phyloP scores from a whole-genome alignment of 2,888 invertebrate genomes.

The Micropterix aruncella region DNA sequence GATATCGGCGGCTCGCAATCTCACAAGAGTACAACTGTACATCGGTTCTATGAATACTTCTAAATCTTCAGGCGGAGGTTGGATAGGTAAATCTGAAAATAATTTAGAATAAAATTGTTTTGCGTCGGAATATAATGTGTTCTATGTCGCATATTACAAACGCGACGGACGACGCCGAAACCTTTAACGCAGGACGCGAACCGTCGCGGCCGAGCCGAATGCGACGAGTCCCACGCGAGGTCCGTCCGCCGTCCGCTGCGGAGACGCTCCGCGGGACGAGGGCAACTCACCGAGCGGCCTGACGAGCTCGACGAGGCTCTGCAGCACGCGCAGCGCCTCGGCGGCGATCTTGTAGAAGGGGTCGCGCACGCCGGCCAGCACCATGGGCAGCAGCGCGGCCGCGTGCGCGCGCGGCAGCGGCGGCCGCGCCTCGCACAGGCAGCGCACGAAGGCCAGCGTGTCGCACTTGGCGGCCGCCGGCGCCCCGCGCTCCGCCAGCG shows the following conservation, averaged over 20 bases:
- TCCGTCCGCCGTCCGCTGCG: too few relatives aligned
- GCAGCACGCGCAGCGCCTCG: constrained; percentile 85
- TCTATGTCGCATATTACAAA: not conserved
- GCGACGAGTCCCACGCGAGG: too few relatives aligned
- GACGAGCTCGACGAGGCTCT: constrained; percentile 89
- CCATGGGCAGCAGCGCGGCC: constrained; percentile 63
- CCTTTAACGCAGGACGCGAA: too few relatives aligned
- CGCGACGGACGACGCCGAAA: not conserved
- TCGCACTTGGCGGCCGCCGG: constrained; percentile 54
- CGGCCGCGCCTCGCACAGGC: constrained; percentile 64
- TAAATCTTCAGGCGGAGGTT: constrained; percentile 56
- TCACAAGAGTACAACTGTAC: constrained; percentile 72
- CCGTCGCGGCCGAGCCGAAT: too few relatives aligned
- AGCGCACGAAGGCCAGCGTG: constrained; percentile 82
- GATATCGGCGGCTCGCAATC: constrained; percentile 88
- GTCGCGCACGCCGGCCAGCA: constrained; percentile 84
- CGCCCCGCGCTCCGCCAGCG: constrained; percentile 26
- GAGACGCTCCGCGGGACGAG: too few relatives aligned
- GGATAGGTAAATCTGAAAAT: constrained; percentile 15
- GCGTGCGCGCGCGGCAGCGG: constrained; percentile 67
- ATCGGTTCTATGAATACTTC: constrained; percentile 64
- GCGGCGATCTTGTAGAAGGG: constrained; percentile 98
- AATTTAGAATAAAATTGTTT: constrained; percentile 13
- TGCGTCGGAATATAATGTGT: constrained; percentile 3
- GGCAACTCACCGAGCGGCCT: constrained; percentile 75